Evolutionary conservation across 2,113 vertebrate genomes (phyloP).

Genomic region (Hassar affinis): DNA sequence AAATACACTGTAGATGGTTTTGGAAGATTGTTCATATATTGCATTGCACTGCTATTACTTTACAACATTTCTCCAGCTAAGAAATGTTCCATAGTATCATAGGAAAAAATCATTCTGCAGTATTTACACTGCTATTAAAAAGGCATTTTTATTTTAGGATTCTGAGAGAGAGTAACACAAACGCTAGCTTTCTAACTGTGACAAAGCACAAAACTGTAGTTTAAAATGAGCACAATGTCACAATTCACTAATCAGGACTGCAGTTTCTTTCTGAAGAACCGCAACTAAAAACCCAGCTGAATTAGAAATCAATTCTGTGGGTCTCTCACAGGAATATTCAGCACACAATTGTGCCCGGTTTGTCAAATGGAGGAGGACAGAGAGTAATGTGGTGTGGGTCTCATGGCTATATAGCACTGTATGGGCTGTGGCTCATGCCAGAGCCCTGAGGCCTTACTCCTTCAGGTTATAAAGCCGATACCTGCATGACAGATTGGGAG

Average conservation of each 20-base stretch:
- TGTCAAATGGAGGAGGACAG: constrained; percentile 29
- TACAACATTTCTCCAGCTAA: neutral
- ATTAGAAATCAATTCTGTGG: constrained; percentile 32
- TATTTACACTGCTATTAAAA: neutral
- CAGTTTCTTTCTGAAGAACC: neutral
- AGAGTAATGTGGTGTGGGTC: constrained; percentile 15
- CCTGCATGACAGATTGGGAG: constrained; percentile 40
- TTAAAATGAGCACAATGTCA: constrained; percentile 4
- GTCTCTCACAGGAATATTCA: constrained; percentile 25
- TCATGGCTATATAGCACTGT: neutral
- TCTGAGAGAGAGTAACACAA: neutral
- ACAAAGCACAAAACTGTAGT: constrained; percentile 13
- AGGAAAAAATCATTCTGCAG: neutral
- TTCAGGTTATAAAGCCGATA: constrained; percentile 35
- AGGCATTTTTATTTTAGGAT: neutral
- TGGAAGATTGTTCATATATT: neutral
- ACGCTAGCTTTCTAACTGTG: neutral
- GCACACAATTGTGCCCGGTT: neutral
- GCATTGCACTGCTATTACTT: neutral
- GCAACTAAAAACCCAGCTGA: neutral
- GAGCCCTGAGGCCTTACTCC: constrained; percentile 17
- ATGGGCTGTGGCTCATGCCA: neutral
- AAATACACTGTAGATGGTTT: neutral
- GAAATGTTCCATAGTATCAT: neutral
- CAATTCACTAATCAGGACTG: neutral